Conservation (phyloP, 2,888 invertebrate species). For the Hymenopus coronatus region DNA sequence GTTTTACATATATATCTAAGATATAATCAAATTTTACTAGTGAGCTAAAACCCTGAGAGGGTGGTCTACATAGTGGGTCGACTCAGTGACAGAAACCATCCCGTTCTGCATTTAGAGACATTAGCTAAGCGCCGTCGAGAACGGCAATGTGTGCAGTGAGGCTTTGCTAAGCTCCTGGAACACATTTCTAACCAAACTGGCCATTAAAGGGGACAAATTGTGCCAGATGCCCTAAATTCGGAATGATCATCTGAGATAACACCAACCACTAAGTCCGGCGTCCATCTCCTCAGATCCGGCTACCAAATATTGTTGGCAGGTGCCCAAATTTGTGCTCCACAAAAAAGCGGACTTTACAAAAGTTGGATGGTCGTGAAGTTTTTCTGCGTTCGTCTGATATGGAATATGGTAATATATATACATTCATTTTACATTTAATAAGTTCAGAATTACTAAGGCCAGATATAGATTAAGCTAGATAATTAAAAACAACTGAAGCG, state of each 20-base stretch:
- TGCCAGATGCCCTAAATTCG: not conserved
- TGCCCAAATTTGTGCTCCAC: not conserved
- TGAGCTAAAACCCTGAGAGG: too few species aligned
- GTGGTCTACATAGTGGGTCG: too few species aligned
- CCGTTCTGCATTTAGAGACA: not conserved
- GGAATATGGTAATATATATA: too few species aligned
- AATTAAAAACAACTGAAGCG: too few species aligned
- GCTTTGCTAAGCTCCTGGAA: not conserved
- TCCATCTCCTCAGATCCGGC: not conserved
- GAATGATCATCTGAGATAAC: not conserved
- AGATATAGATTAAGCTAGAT: too few species aligned
- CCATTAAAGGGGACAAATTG: not conserved
- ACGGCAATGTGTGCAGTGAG: not conserved
- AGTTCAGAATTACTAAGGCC: too few species aligned
- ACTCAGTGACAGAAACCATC: too few species aligned
- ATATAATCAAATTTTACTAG: too few species aligned
- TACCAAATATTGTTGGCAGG: not conserved
- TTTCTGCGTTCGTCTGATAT: too few species aligned
- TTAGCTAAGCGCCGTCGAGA: not conserved
- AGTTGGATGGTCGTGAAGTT: too few species aligned
- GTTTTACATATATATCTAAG: too few species aligned
- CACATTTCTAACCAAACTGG: not conserved
- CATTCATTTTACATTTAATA: too few species aligned
- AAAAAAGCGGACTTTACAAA: not conserved
- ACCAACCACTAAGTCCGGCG: not conserved